Evolutionary conservation across 1,140 invertebrate genomes (phyloP).

Genomic region (Drosophila malerkotliana): DNA sequence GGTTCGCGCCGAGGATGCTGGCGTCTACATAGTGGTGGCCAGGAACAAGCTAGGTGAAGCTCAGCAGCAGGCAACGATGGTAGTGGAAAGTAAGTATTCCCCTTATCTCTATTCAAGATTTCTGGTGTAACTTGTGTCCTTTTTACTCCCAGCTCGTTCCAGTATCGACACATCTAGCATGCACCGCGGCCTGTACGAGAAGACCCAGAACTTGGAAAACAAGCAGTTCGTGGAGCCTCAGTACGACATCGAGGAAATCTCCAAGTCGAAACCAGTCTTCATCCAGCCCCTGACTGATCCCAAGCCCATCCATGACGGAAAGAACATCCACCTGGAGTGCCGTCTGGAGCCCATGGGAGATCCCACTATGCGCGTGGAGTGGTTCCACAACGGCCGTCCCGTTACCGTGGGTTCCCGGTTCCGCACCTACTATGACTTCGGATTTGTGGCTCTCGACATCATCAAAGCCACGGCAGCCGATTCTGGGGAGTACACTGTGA

Average conservation of each 20-base stretch:
- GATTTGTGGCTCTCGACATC: conserved; percentile 95
- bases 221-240: conserved; percentile 93
- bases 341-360: conserved; percentile 96
- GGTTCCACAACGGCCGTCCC: conserved; percentile 96
- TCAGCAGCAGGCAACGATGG: conserved; percentile 91
- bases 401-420: conserved; percentile 95
- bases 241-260: conserved; percentile 96
- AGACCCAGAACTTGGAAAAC: conserved; percentile 94
- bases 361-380: conserved; percentile 97
- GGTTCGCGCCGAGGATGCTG: conserved; percentile 93
- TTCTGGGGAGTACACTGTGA: conserved; percentile 96
- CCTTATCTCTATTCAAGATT: not conserved
- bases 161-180: conserved; percentile 95
- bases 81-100: conserved; percentile 91
- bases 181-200: conserved; percentile 92
- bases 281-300: conserved; percentile 92
- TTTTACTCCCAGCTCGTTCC: conserved; percentile 87
- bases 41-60: conserved; percentile 94
- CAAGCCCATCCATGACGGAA: conserved; percentile 93
- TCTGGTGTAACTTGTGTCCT: no score
- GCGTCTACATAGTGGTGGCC: conserved; percentile 94
- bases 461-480: conserved; percentile 94
- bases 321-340: conserved; percentile 95
- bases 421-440: conserved; percentile 97
- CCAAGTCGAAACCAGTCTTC: conserved; percentile 96